Conservation (phyloP, 2,113 vertebrate species). For the Cyanocitta stelleri region DNA sequence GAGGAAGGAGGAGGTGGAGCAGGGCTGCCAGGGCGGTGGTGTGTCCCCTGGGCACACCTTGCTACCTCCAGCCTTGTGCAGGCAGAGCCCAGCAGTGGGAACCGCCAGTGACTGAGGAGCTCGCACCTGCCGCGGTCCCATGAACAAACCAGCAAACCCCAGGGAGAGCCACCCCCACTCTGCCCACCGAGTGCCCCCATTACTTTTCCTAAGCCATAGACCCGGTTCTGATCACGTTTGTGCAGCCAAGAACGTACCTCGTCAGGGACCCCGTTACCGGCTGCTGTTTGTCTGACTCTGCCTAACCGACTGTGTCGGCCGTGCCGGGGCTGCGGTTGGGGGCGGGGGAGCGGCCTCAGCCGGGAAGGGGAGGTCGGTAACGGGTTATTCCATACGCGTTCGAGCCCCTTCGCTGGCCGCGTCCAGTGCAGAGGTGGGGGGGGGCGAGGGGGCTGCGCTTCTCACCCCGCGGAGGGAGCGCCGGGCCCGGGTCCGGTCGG, state of each 20-base stretch:
- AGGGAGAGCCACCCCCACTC: background rate
- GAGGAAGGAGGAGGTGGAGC: background rate
- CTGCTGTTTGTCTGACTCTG: background rate
- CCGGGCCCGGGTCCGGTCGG: too few relatives aligned
- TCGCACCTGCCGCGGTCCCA: background rate
- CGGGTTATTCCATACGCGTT: background rate
- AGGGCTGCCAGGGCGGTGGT: background rate
- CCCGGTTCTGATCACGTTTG: background rate
- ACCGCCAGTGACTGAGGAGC: background rate
- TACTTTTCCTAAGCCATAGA: slow-evolving; percentile 3
- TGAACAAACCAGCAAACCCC: background rate
- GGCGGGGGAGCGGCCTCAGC: background rate
- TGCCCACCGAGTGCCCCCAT: background rate
- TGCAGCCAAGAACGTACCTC: background rate
- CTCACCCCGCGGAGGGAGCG: background rate
- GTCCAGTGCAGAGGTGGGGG: background rate
- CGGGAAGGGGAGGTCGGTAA: background rate
- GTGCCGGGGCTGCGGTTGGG: background rate
- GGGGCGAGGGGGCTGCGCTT: background rate
- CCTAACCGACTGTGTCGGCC: background rate
- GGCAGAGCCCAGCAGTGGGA: background rate
- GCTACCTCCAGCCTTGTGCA: background rate
- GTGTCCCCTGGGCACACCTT: background rate
- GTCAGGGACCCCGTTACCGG: background rate
- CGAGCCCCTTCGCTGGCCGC: too few relatives aligned